Evolutionary conservation across 2,888 invertebrate genomes (phyloP), one percentile per base, ranked within the genome.

Genomic region (Galerucella nymphaeae): DNA sequence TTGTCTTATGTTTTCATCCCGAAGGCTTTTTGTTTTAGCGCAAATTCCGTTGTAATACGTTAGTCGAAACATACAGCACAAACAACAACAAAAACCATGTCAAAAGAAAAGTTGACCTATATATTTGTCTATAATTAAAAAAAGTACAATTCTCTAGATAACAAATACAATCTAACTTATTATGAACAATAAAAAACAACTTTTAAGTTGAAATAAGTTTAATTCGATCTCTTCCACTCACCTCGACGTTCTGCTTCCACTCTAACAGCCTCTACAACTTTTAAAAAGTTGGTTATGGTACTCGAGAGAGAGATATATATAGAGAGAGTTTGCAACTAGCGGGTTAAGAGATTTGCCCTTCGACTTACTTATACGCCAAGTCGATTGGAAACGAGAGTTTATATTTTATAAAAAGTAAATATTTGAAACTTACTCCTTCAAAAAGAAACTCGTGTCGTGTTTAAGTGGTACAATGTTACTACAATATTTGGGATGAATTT

Each of bases 141-240:
- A n/a, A n/a, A n/a, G n/a, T n/a, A 30, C 5, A 30, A 30, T 30
- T 30, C 4, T 5, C 4, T 30, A 30, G 30, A 5, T 30, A 30
- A 30, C 2, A 5, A 30, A 30, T 30, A 30, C 30, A 30, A 30
- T 30, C 5, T 5, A 30, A 30, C 5, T 30, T 5, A 30, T 30
- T 30, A 5, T 30, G 5, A 30, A 30, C 30, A 30, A 30, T 30
- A 30, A 30, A 8, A 30, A 30, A 30, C 8, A 30, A 30, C 6
- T n/a, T n/a, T n/a, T n/a, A 67, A 72, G 61, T 73, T 75, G 71
- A 70, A 72, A 71, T 72, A 66, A 68, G 55, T 73, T 71, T 66
- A 72, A 65, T 68, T 73, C 71, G 48, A 18, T 64, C 63, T 62
- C 63, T 62, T 66, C 66, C 62, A 68, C 68, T 57, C 57, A 57